Evolutionary conservation across 2,888 invertebrate genomes (phyloP).

Genomic region (Papilio protenor): DNA sequence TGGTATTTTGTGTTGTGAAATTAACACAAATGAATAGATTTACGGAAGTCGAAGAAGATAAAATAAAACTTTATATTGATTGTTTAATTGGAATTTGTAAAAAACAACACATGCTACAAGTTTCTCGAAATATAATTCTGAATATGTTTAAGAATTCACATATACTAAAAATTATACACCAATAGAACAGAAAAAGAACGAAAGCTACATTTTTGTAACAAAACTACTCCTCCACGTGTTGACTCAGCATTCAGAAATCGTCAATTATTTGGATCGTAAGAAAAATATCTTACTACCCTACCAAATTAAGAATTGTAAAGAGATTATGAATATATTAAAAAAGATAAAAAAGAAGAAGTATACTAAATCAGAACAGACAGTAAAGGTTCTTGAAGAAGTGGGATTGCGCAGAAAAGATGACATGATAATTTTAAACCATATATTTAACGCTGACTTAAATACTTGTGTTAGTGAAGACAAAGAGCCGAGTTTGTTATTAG

Average conservation of each 20-base stretch:
- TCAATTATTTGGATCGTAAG: conserved; percentile 65
- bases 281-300: conserved; percentile 76
- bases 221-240: conserved; percentile 68
- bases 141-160: conserved; percentile 72
- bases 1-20: conserved; percentile 71
- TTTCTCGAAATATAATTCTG: conserved; percentile 65
- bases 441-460: conserved; percentile 64
- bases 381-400: conserved; percentile 73
- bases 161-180: conserved; percentile 72
- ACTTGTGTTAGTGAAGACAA: conserved; percentile 76
- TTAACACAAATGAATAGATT: conserved; percentile 66
- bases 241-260: conserved; percentile 60
- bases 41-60: conserved; percentile 59
- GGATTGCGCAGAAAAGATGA: conserved; percentile 74
- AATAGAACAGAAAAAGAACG: conserved; percentile 63
- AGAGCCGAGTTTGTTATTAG: conserved; percentile 79
- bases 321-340: conserved; percentile 74
- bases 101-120: conserved; percentile 63
- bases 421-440: conserved; percentile 68
- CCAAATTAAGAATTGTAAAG: conserved; percentile 80
- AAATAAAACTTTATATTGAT: conserved; percentile 64
- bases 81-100: conserved; percentile 65
- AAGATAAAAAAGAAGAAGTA: conserved; percentile 75
- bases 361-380: conserved; percentile 65
- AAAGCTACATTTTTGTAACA: conserved; percentile 63